Percentiles rank a stretch among this genome's conserved stretches.
Evolutionary conservation across 2,888 invertebrate genomes (phyloP).

Genomic region (Agrotis puta): DNA sequence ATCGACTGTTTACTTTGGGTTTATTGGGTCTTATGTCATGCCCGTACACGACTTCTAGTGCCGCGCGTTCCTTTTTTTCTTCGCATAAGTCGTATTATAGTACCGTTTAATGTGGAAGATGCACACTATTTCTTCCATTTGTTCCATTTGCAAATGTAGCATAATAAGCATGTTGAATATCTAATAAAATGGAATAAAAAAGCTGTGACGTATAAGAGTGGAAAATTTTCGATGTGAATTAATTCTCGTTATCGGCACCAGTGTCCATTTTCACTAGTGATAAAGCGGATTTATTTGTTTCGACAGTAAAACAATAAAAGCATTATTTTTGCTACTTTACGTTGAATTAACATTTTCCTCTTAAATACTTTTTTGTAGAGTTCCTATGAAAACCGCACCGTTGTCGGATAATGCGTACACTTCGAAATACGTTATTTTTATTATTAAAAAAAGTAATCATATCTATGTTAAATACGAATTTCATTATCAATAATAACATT

Average conservation of each 20-base stretch:
- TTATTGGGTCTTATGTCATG: not conserved
- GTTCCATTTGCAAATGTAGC: not conserved
- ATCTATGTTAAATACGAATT: constrained; percentile 32
- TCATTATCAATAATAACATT: constrained; percentile 63
- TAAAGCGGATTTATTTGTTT: not conserved
- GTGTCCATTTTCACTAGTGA: constrained; percentile 11
- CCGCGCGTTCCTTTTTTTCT: not conserved
- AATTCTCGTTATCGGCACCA: constrained; percentile 3
- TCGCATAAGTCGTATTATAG: not conserved
- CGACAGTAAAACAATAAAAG: not conserved
- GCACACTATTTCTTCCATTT: not conserved
- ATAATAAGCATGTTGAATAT: not conserved
- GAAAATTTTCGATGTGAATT: not conserved
- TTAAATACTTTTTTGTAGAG: no score
- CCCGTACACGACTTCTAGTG: not conserved
- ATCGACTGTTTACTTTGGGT: not conserved
- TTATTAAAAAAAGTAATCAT: not conserved
- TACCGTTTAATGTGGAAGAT: not conserved
- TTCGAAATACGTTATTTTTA: not conserved
- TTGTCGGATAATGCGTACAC: not conserved
- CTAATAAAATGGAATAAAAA: not conserved
- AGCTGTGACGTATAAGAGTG: not conserved
- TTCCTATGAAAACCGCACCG: not conserved
- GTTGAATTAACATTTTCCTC: not conserved
- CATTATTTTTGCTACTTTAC: not conserved